Conservation (phyloP, 2,888 invertebrate genomes). For the Belgica antarctica region DNA sequence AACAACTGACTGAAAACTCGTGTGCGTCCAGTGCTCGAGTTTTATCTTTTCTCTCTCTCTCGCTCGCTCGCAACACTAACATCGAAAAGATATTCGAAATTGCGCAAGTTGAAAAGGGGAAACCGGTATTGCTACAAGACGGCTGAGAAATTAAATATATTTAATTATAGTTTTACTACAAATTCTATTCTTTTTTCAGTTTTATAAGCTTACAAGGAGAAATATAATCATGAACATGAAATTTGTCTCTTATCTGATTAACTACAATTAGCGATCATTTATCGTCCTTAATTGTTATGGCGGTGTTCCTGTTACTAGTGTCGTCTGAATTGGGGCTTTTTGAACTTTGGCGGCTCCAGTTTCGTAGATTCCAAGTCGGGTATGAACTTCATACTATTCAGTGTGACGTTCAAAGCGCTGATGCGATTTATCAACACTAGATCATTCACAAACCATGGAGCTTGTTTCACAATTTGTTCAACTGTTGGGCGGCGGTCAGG, state of each 20-base stretch:
- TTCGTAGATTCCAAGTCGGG: background rate
- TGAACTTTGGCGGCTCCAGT: too few relatives aligned
- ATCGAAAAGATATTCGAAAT: background rate
- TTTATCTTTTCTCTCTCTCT: background rate
- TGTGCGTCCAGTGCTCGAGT: constrained; percentile 11
- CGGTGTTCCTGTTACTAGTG: too few relatives aligned
- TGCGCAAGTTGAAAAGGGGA: background rate
- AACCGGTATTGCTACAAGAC: too few relatives aligned
- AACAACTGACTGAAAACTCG: constrained; percentile 19
- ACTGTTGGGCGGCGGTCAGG: background rate
- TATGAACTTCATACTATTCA: background rate
- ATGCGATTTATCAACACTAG: background rate
- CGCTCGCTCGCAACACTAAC: background rate
- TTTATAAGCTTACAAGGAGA: too few relatives aligned
- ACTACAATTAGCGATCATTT: too few relatives aligned
- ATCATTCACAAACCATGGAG: too few relatives aligned
- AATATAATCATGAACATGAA: background rate
- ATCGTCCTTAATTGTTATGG: too few relatives aligned
- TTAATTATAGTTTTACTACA: too few relatives aligned
- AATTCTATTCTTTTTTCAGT: too few relatives aligned
- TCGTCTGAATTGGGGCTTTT: too few relatives aligned
- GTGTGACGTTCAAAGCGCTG: background rate
- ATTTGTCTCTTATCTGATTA: background rate
- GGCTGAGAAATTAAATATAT: too few relatives aligned
- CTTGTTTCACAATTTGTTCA: constrained; percentile 58